Evolutionary conservation across 2,797 vertebrate species (phyloP).

Genomic region (Phrynocephalus vlangalii): DNA sequence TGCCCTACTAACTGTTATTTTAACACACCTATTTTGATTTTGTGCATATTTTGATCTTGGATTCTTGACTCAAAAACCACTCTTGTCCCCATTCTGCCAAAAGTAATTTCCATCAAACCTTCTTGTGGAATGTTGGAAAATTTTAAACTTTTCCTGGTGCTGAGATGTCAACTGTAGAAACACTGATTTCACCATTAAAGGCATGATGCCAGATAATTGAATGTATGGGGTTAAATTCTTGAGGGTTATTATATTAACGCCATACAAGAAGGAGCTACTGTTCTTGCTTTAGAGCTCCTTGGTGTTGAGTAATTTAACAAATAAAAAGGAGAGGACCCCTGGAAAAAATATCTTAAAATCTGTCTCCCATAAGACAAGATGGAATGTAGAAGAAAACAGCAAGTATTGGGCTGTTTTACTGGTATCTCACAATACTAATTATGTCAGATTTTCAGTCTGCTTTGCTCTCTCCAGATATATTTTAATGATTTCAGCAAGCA

Average conservation of each 20-base stretch:
- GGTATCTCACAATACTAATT: not conserved
- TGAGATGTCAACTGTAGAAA: not conserved
- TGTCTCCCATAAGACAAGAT: not conserved
- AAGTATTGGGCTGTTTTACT: not conserved
- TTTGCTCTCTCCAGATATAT: not conserved
- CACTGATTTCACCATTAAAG: slow-evolving; percentile 11
- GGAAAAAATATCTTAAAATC: slow-evolving; percentile 6
- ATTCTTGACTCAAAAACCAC: not conserved
- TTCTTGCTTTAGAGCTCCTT: slow-evolving; percentile 3
- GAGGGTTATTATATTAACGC: not conserved
- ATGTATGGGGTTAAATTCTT: not conserved
- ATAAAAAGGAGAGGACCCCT: not conserved
- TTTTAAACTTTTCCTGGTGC: not conserved
- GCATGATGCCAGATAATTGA: not conserved
- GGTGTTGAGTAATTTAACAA: not conserved
- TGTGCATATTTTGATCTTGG: not conserved
- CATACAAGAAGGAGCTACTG: not conserved
- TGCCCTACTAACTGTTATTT: not conserved
- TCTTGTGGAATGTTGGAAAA: not conserved
- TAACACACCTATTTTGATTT: slow-evolving; percentile 2
- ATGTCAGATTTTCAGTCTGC: not conserved
- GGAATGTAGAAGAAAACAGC: not conserved
- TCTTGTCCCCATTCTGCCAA: not conserved
- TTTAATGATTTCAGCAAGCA: not conserved
- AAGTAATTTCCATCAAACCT: not conserved